These are phyloP conservation scores for Micromussa lordhowensis DNA, from an alignment of 92 coral and sea anemone species.

Conservation along the genomic window DNA sequence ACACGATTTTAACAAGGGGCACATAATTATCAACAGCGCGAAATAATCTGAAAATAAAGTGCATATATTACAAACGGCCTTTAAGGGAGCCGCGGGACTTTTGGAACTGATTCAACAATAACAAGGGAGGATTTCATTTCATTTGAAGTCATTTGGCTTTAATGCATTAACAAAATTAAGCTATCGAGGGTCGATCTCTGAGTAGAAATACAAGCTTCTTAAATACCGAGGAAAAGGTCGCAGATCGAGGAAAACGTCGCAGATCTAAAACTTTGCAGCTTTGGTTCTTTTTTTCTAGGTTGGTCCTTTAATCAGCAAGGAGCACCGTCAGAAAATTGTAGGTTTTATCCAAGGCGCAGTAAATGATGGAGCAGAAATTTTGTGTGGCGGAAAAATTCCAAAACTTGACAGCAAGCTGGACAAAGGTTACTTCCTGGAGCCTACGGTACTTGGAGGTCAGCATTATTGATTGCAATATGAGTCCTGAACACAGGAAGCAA, in stretches of 20 bases:
- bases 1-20: too few relatives aligned
- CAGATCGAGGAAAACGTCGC: neutral
- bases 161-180: neutral
- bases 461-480: neutral
- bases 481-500: neutral
- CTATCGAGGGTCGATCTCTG: neutral
- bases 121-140: neutral
- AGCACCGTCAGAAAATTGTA: constrained; percentile 61
- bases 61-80: too few relatives aligned
- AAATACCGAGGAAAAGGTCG: neutral
- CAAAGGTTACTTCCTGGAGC: constrained; percentile 72
- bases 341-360: constrained; percentile 70
- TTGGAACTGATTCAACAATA: too few relatives aligned
- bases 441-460: constrained; percentile 74
- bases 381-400: constrained; percentile 72
- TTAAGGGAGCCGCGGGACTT: too few relatives aligned
- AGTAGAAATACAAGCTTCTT: neutral
- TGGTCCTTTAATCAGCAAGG: constrained; percentile 74
- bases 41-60: too few relatives aligned
- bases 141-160: neutral
- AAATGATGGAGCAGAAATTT: constrained; percentile 70
- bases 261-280: neutral
- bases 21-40: too few relatives aligned
- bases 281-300: constrained; percentile 26
- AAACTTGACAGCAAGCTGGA: constrained; percentile 73